Evolutionary conservation across 2,888 invertebrate species (phyloP).

Genomic region (Stenchaetothrips biformis): DNA sequence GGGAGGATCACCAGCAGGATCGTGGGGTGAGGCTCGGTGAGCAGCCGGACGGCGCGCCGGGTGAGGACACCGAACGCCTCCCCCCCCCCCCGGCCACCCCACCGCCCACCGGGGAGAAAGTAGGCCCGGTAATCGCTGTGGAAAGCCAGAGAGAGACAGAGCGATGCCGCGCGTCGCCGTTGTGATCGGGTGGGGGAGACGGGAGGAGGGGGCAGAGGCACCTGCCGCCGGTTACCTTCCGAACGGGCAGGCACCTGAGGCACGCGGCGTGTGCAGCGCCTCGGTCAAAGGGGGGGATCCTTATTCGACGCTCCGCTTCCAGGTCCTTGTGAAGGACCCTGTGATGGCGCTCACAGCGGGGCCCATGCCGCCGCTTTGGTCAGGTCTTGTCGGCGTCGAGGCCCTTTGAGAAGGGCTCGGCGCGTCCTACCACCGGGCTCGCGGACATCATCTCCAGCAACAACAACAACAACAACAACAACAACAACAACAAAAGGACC

Average conservation of each 20-base stretch:
- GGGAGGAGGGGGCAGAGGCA: not conserved
- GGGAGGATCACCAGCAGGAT: no score
- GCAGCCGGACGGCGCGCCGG: not conserved
- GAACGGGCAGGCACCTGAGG: not conserved
- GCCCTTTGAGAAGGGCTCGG: no score
- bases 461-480: no score
- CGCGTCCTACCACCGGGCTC: no score
- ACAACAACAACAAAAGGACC: no score
- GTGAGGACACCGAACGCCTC: not conserved
- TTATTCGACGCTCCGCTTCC: not conserved
- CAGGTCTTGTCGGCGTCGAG: no score
- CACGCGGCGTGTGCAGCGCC: not conserved
- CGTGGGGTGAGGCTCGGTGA: not conserved
- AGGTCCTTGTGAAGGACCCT: no score
- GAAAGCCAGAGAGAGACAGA: not conserved
- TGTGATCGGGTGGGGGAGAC: not conserved
- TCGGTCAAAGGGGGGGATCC: not conserved
- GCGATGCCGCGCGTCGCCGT: not conserved
- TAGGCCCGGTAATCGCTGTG: not conserved
- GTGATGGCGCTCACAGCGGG: no score
- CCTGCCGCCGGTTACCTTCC: not conserved
- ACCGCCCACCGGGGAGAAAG: not conserved
- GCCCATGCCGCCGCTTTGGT: no score
- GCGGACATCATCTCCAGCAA: no score
- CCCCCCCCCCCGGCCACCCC: not conserved